Base-by-base conservation (phyloP, 1,140 invertebrate species). In the Phymorhynchus buccinoides region DNA sequence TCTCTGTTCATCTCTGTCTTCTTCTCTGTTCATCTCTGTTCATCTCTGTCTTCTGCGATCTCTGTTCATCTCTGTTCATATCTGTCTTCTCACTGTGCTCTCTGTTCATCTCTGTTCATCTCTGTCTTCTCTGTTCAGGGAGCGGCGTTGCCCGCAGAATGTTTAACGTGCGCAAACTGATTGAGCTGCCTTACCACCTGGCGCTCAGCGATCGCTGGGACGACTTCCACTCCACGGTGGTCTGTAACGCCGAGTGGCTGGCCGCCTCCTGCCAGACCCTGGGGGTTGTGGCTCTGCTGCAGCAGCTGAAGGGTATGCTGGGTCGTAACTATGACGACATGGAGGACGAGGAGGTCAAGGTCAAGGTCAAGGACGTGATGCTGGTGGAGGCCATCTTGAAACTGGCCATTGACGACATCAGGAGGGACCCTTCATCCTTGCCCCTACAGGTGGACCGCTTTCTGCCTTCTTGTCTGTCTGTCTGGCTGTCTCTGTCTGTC, bases 171-270 rank as follows among this genome's bases (percentile, higher is more conserved):
- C 86, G 90, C 3, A 91, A 91, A 71, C 86, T 91, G 22, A 84
- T 52, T 7, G 91, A 91, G 71, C 84, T 90, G 1, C 90, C 91
- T 1, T 86, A 88, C 44, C 90, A 91, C 73, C 87, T 91, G 16
- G 80, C 89, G 7, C 75, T 85, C 66, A 86, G 85, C 83, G 84
- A 87, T 14, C 84, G 87, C 41, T 89, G 89, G 84, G 80, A 87
- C 41, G 86, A 85, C 7, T 88, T 88, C 66, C 87, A 87, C 12
- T 56, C 80, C 52, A 82, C 87, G 12, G 77, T 88, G 48, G 84
- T 83, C 66, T 88, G 85, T 48, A 87, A 87, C 77, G 88, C 88
- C 52, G 86, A 89, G 7, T 91, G 88, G 86, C 83, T 91, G 35
- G 88, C 88, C 73, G 89, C 87, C 4, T 87, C 87, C 79, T 87